Base-by-base conservation (phyloP, 2,797 vertebrate genomes). In the Brachyalestes nurse region DNA sequence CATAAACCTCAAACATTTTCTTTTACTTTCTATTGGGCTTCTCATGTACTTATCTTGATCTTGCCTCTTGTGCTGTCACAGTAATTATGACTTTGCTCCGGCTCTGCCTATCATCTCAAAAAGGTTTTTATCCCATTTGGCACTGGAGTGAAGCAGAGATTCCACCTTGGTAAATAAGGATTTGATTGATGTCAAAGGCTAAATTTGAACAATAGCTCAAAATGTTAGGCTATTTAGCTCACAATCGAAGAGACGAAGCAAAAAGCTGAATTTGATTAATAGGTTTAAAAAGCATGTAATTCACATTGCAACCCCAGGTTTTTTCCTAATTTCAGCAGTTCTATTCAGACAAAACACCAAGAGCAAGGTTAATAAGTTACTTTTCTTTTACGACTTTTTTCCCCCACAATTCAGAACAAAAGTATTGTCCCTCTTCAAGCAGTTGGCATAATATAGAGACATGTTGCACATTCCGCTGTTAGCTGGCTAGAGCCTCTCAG, bases 141-240 rank as follows among this genome's bases (percentile, higher is more conserved):
- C 51, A 25, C 5, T 47, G 9, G 49, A 53, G 55, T 64, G 65
- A 62, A 23, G 21, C 13, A 42, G 34, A 14, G 58, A 77, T 72
- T 77, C 75, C 67, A 55, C 75, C 45, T 82, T 21, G 53, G 23
- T 67, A 60, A 82, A 82, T 78, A 69, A 66, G 60, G 64, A 58
- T 72, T 25, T 65, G 58, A 77, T 72, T 65, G 38, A 72, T 78
- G 81, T 82, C 70, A 82, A 73, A 78, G 70, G 81, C 53, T 61
- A 42, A 25, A 73, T 78, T 55, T 57, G 40, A 73, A 78, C 75
- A 82, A 82, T 51, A n/a, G 75, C 75, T 67, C 10, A 42, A 82
- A 78, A 78, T 78, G 69, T 78, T 82, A 82, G 14, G 42, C 16
- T 60, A 60, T 73, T 73, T 77, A 60, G 61, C 58, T 77, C 69